phyloP scores from a whole-genome alignment of 2,797 vertebrate species.

The Nothura maculosa region DNA sequence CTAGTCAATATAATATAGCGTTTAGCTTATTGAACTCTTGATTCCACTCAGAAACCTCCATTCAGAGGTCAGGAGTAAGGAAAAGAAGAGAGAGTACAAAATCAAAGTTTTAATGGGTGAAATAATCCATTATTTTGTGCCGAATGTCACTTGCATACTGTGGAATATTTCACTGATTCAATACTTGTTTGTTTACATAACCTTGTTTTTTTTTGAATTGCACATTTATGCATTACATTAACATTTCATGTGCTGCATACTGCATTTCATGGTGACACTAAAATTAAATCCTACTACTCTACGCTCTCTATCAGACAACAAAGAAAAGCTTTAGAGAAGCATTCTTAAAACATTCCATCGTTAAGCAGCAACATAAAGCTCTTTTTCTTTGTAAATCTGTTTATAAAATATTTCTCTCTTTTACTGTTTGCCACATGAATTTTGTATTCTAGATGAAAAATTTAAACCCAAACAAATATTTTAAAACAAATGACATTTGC shows the following conservation, averaged over 20 bases:
- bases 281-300: background rate
- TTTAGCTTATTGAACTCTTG: background rate
- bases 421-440: slow-evolving; percentile 23
- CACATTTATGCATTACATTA: slow-evolving; percentile 18
- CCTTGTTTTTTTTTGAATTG: background rate
- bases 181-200: background rate
- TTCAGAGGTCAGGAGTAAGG: background rate
- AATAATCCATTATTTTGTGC: background rate
- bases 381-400: background rate
- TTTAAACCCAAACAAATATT: slow-evolving; percentile 6
- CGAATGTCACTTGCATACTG: background rate
- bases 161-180: background rate
- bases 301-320: background rate
- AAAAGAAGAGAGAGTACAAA: background rate
- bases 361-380: background rate
- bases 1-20: background rate
- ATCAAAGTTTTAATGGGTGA: background rate
- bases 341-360: background rate
- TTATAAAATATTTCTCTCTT: slow-evolving; percentile 47
- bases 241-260: slow-evolving; percentile 35
- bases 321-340: background rate
- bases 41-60: background rate
- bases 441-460: slow-evolving; percentile 52
- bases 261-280: slow-evolving; percentile 16
- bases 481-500: background rate